Conservation (phyloP, 1,140 invertebrate species). For the Drosophila ambigua region DNA sequence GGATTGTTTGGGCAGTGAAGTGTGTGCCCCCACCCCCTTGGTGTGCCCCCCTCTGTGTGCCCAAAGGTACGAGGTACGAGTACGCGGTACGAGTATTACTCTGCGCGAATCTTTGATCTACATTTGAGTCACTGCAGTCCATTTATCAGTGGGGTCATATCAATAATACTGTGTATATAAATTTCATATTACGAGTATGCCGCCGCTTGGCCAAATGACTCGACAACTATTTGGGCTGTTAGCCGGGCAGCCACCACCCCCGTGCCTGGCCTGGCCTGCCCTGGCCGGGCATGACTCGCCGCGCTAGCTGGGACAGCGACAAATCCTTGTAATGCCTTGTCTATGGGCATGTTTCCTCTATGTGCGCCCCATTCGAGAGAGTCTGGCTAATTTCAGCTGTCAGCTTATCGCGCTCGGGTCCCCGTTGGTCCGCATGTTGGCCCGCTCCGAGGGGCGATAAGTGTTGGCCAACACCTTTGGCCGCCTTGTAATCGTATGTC, state of each 20-base stretch:
- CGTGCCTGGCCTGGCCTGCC: background rate
- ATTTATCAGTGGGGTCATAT: conserved; percentile 77
- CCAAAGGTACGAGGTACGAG: too few species aligned
- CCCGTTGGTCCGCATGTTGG: conserved; percentile 1
- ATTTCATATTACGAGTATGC: conserved; percentile 48
- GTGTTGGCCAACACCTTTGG: conserved; percentile 57
- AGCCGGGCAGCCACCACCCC: background rate
- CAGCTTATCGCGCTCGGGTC: conserved; percentile 62
- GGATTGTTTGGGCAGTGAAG: conserved; percentile 32
- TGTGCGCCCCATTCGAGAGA: background rate
- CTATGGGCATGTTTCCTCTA: conserved; percentile 75
- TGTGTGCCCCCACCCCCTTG: too few species aligned
- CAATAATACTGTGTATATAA: conserved; percentile 69
- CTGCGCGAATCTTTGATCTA: conserved; percentile 64
- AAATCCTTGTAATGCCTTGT: conserved; percentile 81
- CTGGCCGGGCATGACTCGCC: conserved; percentile 37
- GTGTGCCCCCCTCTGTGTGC: too few species aligned
- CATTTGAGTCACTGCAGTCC: conserved; percentile 60
- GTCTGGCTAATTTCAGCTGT: conserved; percentile 83
- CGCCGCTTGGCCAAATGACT: conserved; percentile 40
- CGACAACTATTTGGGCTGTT: conserved; percentile 26
- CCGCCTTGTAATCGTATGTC: conserved; percentile 12
- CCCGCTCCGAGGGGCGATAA: conserved; percentile 68
- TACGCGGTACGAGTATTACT: too few species aligned
- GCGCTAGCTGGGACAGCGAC: conserved; percentile 14